Percentiles rank a stretch among this genome's conserved stretches.
Conservation (phyloP, 2,113 vertebrate genomes). For the Proterorhinus semilunaris region DNA sequence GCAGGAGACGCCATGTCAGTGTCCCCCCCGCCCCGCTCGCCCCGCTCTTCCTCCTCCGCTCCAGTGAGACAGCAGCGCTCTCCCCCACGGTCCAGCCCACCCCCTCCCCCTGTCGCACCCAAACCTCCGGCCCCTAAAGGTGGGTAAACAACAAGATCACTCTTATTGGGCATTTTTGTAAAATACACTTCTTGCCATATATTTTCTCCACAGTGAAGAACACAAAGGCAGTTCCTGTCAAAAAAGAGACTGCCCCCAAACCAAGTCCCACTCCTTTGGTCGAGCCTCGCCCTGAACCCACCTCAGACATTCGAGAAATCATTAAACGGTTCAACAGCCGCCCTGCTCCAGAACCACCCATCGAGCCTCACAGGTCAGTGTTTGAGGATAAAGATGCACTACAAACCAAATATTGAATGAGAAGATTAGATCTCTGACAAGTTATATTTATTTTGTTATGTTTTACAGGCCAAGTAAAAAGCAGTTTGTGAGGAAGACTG, state of each 20-base stretch:
- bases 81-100: neutral
- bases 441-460: neutral
- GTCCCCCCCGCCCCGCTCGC: neutral
- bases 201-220: constrained; percentile 35
- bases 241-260: constrained; percentile 10
- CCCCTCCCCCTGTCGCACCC: constrained; percentile 35
- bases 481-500: constrained; percentile 79
- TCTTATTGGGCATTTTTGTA: neutral
- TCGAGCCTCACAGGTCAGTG: constrained; percentile 79
- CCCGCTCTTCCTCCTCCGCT: constrained; percentile 3
- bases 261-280: neutral
- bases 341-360: constrained; percentile 72
- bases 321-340: constrained; percentile 88
- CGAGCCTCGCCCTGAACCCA: constrained; percentile 72
- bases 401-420: neutral
- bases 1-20: constrained; percentile 54
- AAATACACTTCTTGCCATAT: neutral
- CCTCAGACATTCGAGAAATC: constrained; percentile 86
- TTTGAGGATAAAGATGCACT: neutral
- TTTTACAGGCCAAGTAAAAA: constrained; percentile 64
- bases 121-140: constrained; percentile 31
- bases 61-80: constrained; percentile 17
- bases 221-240: constrained; percentile 13
- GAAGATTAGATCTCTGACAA: too few relatives aligned
- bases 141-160: neutral